phyloP scores from a whole-genome alignment of 2,888 invertebrate genomes.

The Nomada ruficornis region DNA sequence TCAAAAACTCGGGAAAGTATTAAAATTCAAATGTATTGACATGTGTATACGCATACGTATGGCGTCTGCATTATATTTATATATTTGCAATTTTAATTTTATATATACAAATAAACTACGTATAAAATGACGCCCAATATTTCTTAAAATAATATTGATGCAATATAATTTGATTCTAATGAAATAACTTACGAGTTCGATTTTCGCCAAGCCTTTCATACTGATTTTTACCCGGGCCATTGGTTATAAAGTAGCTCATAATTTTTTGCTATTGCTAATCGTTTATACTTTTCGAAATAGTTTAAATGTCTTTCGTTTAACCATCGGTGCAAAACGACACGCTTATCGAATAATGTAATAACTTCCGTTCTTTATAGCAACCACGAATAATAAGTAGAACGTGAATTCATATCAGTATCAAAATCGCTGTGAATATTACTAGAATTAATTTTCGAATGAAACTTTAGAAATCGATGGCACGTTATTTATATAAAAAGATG shows the following conservation, averaged over 20 bases:
- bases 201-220: slow-evolving; percentile 69
- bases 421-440: neutral
- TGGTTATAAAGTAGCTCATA: slow-evolving; percentile 72
- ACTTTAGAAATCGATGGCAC: no score
- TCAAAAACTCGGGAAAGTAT: neutral
- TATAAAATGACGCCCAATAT: no score
- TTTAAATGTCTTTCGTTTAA: neutral
- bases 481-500: neutral
- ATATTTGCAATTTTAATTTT: neutral
- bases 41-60: neutral
- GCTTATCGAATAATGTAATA: slow-evolving; percentile 9
- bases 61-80: neutral
- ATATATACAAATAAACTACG: neutral
- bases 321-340: neutral
- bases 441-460: neutral
- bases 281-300: neutral
- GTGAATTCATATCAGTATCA: neutral
- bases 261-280: neutral
- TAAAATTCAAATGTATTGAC: slow-evolving; percentile 8
- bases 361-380: slow-evolving; percentile 18
- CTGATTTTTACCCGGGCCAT: slow-evolving; percentile 69
- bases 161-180: slow-evolving; percentile 16
- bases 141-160: neutral
- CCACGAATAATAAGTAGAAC: neutral
- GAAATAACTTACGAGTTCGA: slow-evolving; percentile 57